Base-by-base conservation (phyloP, 2,888 invertebrate species). In the Congeria kusceri region DNA sequence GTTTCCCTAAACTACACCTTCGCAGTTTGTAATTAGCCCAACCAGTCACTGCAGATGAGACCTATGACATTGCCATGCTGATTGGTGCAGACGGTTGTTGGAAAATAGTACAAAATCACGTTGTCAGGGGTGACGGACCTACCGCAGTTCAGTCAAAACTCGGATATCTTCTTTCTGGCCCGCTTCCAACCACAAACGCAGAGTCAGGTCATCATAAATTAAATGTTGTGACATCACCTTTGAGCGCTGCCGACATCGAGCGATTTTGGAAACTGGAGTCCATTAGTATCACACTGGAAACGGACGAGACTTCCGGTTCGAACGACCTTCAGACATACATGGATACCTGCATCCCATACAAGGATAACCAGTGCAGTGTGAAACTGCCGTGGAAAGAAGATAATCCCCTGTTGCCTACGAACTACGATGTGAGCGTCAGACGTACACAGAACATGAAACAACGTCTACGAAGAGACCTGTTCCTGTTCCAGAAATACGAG, bases 11-110 rank as follows among this genome's bases (percentile, higher is more conserved):
- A 59, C 0, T 63, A n/a, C n/a, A 84, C 44, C 63, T 80, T 9
- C 68, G 46, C 13, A 59, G 59, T 15, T 49, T 80, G 13, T 71
- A 62, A 47, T 47, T 84, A n/a, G 80, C 81, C 5, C 81, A 81
- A 53, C 69, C 73, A 18, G 28, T 70, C 20, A 27, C 68, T 20
- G 56, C 49, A 0, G 58, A 67, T 15, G 63, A 70, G 3, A 20
- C 27, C 2, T 77, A 82, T 46, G n/a, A 28, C 2, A 61, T 82
- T 2, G 68, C 74, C 15, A 29, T 77, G 13, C 61, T 82, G 25
- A 84, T 84, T 18, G 81, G 79, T 15, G 81, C 77, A 15, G 84
- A 82, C 61, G 49, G 49, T 25, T 84, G 77, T 62, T 84, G 80
- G 82, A 61, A 79, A 4, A 63, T 82, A 15, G 82, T 82, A 0